Percentiles rank a stretch among this genome's conserved stretches.
These are phyloP conservation scores for Drosophila ambigua DNA, from an alignment of 1,140 invertebrate genomes.

Conservation along the genomic window DNA sequence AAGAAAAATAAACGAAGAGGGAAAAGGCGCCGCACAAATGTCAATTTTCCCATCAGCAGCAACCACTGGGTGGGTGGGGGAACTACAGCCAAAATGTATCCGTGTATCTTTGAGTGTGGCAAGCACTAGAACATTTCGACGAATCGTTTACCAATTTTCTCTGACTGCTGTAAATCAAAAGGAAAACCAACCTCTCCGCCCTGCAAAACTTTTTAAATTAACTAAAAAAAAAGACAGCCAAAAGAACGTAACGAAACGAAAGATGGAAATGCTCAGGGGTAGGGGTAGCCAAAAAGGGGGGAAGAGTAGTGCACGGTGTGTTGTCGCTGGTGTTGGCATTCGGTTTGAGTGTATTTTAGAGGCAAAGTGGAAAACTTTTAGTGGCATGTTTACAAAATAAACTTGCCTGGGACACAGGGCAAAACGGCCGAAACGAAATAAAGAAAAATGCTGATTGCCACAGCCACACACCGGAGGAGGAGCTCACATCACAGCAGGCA, in stretches of 20 bases:
- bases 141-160: constrained; percentile 80
- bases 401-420: constrained; percentile 41
- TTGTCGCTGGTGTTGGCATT: constrained; percentile 78
- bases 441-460: constrained; percentile 74
- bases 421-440: constrained; percentile 62
- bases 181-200: constrained; percentile 44
- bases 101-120: constrained; percentile 9
- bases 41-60: constrained; percentile 71
- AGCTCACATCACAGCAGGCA: constrained; percentile 25
- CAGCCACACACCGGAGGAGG: not conserved
- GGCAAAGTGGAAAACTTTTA: constrained; percentile 82
- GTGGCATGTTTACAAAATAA: constrained; percentile 83
- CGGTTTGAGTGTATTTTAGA: constrained; percentile 79
- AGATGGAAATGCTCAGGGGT: not conserved
- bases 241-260: constrained; percentile 7
- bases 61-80: constrained; percentile 27
- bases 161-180: constrained; percentile 80
- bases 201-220: constrained; percentile 79
- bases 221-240: constrained; percentile 66
- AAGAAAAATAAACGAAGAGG: not conserved
- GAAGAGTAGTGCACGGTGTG: constrained; percentile 34
- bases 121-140: constrained; percentile 51
- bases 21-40: constrained; percentile 70
- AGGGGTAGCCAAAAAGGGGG: not conserved
- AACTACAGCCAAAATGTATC: constrained; percentile 32